phyloP scores from a whole-genome alignment of 2,888 invertebrate species.

The Harmothoe impar region DNA sequence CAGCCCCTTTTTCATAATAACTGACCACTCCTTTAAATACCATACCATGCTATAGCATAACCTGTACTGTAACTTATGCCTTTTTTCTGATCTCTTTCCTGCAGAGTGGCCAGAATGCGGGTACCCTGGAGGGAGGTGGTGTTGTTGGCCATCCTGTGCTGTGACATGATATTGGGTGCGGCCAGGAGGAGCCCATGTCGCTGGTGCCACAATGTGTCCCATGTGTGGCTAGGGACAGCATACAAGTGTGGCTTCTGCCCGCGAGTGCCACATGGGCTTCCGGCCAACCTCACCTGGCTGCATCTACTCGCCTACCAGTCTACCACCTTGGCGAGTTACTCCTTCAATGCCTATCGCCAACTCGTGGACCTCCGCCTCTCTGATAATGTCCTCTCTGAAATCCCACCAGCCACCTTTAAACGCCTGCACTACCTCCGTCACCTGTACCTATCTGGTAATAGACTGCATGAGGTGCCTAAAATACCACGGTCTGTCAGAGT shows the following conservation, averaged over 20 bases:
- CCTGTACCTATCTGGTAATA: conserved; percentile 35
- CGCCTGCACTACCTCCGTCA: conserved; percentile 46
- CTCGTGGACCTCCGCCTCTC: conserved; percentile 27
- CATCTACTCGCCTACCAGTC: conserved; percentile 49
- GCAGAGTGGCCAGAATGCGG: not conserved
- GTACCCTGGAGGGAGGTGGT: conserved; percentile 25
- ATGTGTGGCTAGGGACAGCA: conserved; percentile 40
- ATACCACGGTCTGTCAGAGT: conserved; percentile 17
- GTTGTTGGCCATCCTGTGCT: conserved; percentile 7
- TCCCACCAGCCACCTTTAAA: conserved; percentile 30
- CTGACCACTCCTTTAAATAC: no score
- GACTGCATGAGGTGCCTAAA: conserved; percentile 7
- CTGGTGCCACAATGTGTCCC: conserved; percentile 58
- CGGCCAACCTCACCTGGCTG: conserved; percentile 52
- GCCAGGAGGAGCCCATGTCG: conserved; percentile 34
- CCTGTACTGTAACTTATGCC: not conserved
- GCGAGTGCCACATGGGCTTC: conserved; percentile 34
- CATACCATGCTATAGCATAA: no score
- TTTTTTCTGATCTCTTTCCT: not conserved
- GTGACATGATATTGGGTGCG: not conserved
- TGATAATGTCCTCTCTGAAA: not conserved
- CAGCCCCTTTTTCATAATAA: no score
- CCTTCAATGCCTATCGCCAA: conserved; percentile 19
- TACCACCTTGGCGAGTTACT: conserved; percentile 1
- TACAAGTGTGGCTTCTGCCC: conserved; percentile 60